These are phyloP conservation scores for Gallirallus australis DNA, from an alignment of 2,797 vertebrate species.

Conservation along the genomic window DNA sequence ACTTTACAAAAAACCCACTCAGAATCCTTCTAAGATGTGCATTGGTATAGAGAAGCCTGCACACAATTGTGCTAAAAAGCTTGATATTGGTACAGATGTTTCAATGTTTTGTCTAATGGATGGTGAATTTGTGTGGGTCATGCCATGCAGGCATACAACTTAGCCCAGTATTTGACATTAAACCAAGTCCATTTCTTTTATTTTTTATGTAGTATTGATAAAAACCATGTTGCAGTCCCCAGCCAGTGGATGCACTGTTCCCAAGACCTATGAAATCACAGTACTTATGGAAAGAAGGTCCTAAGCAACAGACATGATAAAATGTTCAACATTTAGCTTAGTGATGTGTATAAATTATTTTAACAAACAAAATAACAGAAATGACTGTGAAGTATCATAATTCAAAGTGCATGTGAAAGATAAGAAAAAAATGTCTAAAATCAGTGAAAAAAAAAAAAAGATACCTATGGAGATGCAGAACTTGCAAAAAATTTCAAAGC, in stretches of 20 bases:
- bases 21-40: neutral
- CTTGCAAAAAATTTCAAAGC: neutral
- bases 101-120: neutral
- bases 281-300: neutral
- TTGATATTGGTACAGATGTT: neutral
- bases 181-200: neutral
- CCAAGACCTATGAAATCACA: neutral
- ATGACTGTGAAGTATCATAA: neutral
- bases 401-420: neutral
- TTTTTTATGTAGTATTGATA: neutral
- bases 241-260: neutral
- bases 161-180: neutral
- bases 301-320: neutral
- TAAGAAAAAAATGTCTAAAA: neutral
- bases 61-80: neutral
- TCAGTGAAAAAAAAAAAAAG: neutral
- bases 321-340: neutral
- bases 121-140: neutral
- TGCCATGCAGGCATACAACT: neutral
- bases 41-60: neutral
- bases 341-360: neutral
- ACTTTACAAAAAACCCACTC: neutral
- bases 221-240: neutral
- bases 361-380: neutral
- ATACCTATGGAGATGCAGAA: neutral